Evolutionary conservation across 2,797 vertebrate species (phyloP).

Genomic region (Malacoctenus gilli): DNA sequence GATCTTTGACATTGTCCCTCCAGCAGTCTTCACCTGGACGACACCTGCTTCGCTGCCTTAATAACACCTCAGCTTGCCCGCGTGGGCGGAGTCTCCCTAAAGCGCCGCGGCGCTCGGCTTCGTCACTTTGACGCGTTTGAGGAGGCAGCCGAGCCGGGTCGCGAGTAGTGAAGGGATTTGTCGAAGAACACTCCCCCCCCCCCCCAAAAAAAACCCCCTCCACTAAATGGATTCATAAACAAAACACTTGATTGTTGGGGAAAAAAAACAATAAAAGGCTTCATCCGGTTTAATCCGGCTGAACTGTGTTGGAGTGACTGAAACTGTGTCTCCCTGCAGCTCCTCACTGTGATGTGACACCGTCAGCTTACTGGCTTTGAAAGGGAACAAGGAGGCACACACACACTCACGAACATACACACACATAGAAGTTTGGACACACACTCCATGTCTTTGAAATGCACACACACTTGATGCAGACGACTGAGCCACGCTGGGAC

Average conservation of each 20-base stretch:
- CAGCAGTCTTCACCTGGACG: not conserved
- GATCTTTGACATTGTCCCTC: not conserved
- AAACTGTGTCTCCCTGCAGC: conserved; percentile 13
- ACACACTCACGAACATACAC: too few relatives aligned
- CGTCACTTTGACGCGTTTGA: not conserved
- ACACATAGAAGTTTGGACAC: too few relatives aligned
- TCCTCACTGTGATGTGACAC: conserved; percentile 40
- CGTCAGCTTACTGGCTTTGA: conserved; percentile 57
- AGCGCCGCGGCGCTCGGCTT: conserved; percentile 5
- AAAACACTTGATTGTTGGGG: too few relatives aligned
- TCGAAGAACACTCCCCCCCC: not conserved
- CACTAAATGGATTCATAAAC: too few relatives aligned
- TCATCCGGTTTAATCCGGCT: too few relatives aligned
- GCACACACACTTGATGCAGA: conserved; percentile 43
- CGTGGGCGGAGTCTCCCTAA: not conserved
- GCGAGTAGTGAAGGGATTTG: conserved; percentile 12
- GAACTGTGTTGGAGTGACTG: too few relatives aligned
- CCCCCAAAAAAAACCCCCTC: too few relatives aligned
- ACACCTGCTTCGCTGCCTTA: conserved; percentile 3
- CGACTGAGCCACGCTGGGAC: conserved; percentile 49
- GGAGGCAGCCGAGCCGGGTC: conserved; percentile 32
- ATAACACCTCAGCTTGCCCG: conserved; percentile 19
- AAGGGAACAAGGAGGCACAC: conserved; percentile 40
- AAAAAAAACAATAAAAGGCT: too few relatives aligned
- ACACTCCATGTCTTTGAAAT: too few relatives aligned